Conservation (phyloP, 2,797 vertebrate genomes). For the Pterois miles region DNA sequence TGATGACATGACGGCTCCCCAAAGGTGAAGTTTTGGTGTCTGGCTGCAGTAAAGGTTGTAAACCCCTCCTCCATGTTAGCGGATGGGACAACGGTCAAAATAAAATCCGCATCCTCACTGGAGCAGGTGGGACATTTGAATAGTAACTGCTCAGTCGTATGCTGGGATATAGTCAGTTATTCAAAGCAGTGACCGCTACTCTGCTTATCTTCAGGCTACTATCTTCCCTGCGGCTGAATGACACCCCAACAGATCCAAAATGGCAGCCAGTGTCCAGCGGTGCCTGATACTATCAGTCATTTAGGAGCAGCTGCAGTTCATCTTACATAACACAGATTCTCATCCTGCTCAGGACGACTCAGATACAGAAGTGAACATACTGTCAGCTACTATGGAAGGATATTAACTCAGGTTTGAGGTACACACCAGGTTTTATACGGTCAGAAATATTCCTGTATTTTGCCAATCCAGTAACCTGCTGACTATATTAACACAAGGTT, state of each 20-base stretch:
- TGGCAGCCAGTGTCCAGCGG: slow-evolving; percentile 57
- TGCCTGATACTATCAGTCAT: slow-evolving; percentile 47
- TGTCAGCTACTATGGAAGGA: not conserved
- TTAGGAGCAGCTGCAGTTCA: slow-evolving; percentile 50
- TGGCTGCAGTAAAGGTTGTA: too few species aligned
- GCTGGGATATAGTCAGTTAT: too few species aligned
- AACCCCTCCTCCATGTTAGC: too few species aligned
- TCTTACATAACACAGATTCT: slow-evolving; percentile 23
- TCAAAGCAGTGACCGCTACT: slow-evolving; percentile 16
- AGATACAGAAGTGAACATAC: not conserved
- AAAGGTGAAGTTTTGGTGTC: too few species aligned
- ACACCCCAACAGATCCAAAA: slow-evolving; percentile 56
- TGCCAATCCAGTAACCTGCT: not conserved
- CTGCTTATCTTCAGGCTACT: slow-evolving; percentile 14
- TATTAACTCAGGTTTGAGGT: not conserved
- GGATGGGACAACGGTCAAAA: too few species aligned
- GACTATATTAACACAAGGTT: not conserved
- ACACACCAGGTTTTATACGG: not conserved
- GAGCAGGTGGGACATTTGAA: not conserved
- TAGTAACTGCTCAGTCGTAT: not conserved
- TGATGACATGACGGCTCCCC: too few species aligned
- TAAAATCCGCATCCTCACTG: not conserved
- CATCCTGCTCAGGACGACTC: not conserved
- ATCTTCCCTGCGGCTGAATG: slow-evolving; percentile 54
- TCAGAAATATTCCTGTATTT: too few species aligned